Evolutionary conservation across 2,797 vertebrate species (phyloP), one percentile per base, ranked within the genome.

Genomic region (Meda fulgida): DNA sequence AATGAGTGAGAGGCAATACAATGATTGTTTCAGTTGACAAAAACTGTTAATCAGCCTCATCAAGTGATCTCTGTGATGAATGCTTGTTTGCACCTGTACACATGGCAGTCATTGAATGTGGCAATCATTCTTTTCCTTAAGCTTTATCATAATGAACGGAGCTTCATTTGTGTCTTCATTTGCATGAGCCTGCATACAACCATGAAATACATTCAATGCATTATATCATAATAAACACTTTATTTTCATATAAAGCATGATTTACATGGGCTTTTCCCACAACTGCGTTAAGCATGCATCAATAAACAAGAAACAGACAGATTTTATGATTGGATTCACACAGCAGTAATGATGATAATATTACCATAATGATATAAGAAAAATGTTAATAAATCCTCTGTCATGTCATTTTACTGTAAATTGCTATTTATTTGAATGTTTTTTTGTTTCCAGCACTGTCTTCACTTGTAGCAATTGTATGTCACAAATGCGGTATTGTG

Each of bases 11-110:
- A 58, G 38, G n/a, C 11, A 40, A 48, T 66, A 26, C 72, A 83
- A 38, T 53, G 14, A 29, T 69, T 78, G n/a, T 69, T 19, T 53
- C n/a, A 43, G 34, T 69, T 23, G 31, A 67, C 13, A 76, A 84
- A 84, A 66, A 76, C 11, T 6, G 7, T 43, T 58, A 78, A 70
- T 78, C 73, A 78, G 48, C 36, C 48, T 69, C 75, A 84, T 78
- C 34, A 77, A 67, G 73, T 77, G 66, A 70, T 70, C 46, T 77
- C 48, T 69, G 46, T 83, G 73, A 70, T 70, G 70, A 69, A 69
- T 6, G 46, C 48, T 78, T 78, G 43, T 78, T 66, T 76, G 58
- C 43, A 76, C 58, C 18, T 66, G 58, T 36, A 21, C 40, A 65
- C 55, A 73, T 21, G 43, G 53, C 23, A 83, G 43, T 76, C 81